Evolutionary conservation across 2,113 vertebrate genomes (phyloP), one percentile per base, ranked within the genome.

Genomic region (Indicator maculatus): DNA sequence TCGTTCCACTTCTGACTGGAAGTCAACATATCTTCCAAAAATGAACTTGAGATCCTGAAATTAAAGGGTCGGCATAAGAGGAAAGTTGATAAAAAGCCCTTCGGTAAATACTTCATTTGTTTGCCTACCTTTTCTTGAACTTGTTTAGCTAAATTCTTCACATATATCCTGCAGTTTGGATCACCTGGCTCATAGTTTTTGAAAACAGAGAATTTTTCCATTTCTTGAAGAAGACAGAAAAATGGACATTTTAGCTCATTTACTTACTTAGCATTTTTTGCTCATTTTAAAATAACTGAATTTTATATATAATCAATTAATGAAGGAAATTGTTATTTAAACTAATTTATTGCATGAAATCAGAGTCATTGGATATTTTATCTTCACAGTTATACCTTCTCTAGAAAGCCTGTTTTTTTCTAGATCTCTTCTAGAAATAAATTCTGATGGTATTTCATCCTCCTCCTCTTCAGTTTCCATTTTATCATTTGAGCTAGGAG

Each of bases 101-200:
- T 8, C 36, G 24, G 55, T 33, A 88, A 60, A 17, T 56, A 83
- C 2, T 92, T 39, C 2, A 64, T 67, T 20, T 83, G 38, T 77
- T 75, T 86, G 97, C 97, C 71, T 97, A 99, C 99, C 97, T 99
- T 99, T 98, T 99, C 99, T 80, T 99, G 98, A 95, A 99, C 99
- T 96, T 99, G 99, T 95, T 99, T 99, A 74, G 99, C 98, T 79
- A 99, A 98, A 97, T 99, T 99, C 97, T 99, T 99, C 96, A 99
- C 99, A 80, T 99, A 99, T 93, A 99, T 98, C 89, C 99, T 98
- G 98, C 99, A 99, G 47, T 99, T 99, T 28, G 99, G 98, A 96
- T 99, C 99, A 50, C 99, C 99, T 1, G 99, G 97, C 67, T 99
- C 98, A 64, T 99, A 99, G 88, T 98, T 99, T 98, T 99, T 99